phyloP scores from a whole-genome alignment of 2,888 invertebrate species.

The Zygogramma bicolorata region DNA sequence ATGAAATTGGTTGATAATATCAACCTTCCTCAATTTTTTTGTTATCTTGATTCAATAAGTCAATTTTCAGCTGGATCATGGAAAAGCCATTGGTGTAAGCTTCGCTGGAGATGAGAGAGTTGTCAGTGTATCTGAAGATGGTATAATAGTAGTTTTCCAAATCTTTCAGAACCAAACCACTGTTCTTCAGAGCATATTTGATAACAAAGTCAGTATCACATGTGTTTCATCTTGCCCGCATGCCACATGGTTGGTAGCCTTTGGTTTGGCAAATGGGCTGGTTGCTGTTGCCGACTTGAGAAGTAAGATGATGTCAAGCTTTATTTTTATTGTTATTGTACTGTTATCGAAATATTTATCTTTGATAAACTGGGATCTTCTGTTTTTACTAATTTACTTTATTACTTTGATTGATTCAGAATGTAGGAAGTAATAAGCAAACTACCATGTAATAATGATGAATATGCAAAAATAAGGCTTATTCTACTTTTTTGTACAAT shows the following conservation, averaged over 20 bases:
- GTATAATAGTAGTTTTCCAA: slow-evolving; percentile 69
- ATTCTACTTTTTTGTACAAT: too few species aligned
- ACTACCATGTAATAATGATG: too few species aligned
- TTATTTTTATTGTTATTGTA: neutral
- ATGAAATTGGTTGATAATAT: too few species aligned
- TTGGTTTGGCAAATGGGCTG: slow-evolving; percentile 71
- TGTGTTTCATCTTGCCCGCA: slow-evolving; percentile 73
- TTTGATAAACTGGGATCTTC: neutral
- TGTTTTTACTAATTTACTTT: too few species aligned
- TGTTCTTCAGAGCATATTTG: slow-evolving; percentile 59
- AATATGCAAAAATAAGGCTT: too few species aligned
- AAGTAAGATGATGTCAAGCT: slow-evolving; percentile 61
- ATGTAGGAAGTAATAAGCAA: too few species aligned
- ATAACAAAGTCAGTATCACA: slow-evolving; percentile 67
- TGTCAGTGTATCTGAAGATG: slow-evolving; percentile 68
- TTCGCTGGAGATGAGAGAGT: slow-evolving; percentile 66
- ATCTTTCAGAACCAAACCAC: slow-evolving; percentile 69
- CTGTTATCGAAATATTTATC: neutral
- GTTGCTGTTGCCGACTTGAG: slow-evolving; percentile 67
- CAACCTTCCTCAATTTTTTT: neutral
- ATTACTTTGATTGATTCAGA: too few species aligned
- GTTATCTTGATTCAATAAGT: neutral
- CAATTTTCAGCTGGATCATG: slow-evolving; percentile 47
- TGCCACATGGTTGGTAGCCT: slow-evolving; percentile 69
- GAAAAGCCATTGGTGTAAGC: slow-evolving; percentile 67